Evolutionary conservation across 2,113 vertebrate species (phyloP).

Genomic region (Peucedramus taeniatus): DNA sequence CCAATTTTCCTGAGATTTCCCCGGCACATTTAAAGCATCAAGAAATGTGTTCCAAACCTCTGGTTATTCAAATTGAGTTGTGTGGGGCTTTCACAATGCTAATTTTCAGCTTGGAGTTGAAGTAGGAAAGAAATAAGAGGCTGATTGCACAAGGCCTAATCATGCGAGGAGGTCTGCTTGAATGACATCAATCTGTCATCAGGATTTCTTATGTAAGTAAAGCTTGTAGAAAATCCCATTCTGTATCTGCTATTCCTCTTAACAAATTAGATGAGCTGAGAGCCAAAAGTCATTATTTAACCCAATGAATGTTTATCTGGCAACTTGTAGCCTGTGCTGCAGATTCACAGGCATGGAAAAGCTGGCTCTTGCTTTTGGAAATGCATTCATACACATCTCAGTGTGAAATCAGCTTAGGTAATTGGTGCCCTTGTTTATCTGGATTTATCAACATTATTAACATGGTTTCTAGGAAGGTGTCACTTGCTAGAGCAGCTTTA

Average conservation of each 20-base stretch:
- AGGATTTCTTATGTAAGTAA: background rate
- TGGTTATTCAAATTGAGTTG: background rate
- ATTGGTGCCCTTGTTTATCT: background rate
- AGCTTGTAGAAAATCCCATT: background rate
- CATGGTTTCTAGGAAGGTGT: slow-evolving; percentile 29
- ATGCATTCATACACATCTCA: background rate
- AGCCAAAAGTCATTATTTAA: background rate
- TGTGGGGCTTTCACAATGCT: background rate
- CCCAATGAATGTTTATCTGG: background rate
- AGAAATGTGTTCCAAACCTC: background rate
- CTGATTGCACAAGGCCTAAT: background rate
- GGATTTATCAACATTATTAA: background rate
- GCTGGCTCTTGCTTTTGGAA: background rate
- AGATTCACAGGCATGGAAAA: background rate
- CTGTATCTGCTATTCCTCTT: background rate
- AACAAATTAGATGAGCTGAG: background rate
- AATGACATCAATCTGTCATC: background rate
- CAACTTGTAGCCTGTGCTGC: background rate
- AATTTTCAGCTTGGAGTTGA: background rate
- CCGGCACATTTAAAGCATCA: background rate
- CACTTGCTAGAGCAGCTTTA: background rate
- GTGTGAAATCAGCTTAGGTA: background rate
- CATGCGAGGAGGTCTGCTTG: background rate
- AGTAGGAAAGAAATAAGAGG: background rate
- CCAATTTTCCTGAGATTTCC: background rate